Conservation (phyloP, 2,113 vertebrate genomes). For the Eidolon helvum region DNA sequence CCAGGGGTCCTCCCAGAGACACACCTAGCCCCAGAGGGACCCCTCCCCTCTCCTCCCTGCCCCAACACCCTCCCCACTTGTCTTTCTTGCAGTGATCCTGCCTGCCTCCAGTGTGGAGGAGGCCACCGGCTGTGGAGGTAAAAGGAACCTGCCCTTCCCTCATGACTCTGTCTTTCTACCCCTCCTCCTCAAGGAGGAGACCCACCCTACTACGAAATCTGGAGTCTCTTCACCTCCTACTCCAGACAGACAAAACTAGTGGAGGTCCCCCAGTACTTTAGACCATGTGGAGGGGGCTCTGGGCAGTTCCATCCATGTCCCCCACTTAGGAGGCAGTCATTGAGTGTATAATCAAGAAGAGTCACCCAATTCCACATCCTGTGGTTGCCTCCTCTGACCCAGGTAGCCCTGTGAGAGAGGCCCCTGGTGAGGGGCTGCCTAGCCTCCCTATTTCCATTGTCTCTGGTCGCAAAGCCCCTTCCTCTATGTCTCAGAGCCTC, state of each 20-base stretch:
- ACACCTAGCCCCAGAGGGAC: background rate
- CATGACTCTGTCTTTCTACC: fast-evolving
- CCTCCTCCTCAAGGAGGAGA: background rate
- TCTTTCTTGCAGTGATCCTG: slow-evolving; percentile 90
- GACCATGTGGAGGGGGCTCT: background rate
- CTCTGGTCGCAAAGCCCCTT: background rate
- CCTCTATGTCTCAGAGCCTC: background rate
- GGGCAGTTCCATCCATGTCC: background rate
- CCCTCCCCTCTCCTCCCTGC: background rate
- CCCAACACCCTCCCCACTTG: background rate
- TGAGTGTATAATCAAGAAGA: background rate
- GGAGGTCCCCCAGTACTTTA: background rate
- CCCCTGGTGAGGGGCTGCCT: background rate
- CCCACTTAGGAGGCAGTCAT: background rate
- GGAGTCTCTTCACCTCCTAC: background rate
- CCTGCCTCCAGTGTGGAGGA: slow-evolving; percentile 96
- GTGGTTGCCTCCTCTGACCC: background rate
- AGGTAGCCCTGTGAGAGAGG: background rate
- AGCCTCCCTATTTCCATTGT: background rate
- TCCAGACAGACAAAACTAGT: background rate
- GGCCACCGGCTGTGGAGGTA: slow-evolving; percentile 93
- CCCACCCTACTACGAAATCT: background rate
- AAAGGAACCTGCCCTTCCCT: background rate
- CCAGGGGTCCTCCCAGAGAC: background rate
- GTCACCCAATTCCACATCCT: background rate